Percentiles rank a stretch among this genome's conserved stretches.
Conservation (phyloP, 2,888 invertebrate genomes). For the Geophilus truncorum region DNA sequence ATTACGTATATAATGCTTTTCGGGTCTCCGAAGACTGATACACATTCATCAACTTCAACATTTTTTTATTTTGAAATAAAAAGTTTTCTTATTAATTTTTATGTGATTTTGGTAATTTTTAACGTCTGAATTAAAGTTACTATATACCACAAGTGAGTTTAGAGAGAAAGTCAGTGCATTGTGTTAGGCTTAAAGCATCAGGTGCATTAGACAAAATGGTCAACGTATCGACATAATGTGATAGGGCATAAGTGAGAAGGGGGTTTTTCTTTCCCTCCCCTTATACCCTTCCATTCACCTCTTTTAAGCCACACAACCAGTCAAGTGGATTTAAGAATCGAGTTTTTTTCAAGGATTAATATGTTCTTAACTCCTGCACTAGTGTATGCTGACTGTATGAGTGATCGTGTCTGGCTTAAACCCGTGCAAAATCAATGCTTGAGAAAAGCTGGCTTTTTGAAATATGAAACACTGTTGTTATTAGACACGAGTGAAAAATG, state of each 20-base stretch:
- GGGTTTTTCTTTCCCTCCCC: conserved; percentile 18
- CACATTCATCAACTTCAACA: conserved; percentile 16
- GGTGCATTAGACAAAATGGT: conserved; percentile 2
- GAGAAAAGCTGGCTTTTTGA: background rate
- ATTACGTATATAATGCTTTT: conserved; percentile 10
- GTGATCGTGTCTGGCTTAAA: conserved; percentile 21
- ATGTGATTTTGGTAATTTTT: too few relatives aligned
- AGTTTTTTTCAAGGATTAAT: conserved; percentile 19
- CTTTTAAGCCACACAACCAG: conserved; percentile 27
- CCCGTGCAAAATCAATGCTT: conserved; percentile 22
- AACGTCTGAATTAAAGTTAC: too few relatives aligned
- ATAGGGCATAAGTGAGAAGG: conserved; percentile 27
- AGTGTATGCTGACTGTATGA: background rate
- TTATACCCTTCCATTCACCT: conserved; percentile 21
- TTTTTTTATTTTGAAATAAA: background rate
- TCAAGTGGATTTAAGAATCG: conserved; percentile 27
- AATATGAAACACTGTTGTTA: background rate
- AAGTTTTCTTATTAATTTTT: background rate
- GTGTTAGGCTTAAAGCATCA: background rate
- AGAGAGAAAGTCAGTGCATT: background rate
- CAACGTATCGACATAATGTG: background rate
- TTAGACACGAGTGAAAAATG: background rate
- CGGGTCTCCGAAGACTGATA: background rate
- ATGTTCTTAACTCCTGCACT: background rate
- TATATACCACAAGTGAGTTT: background rate